Evolutionary conservation across 2,888 invertebrate species (phyloP), one percentile per base, ranked within the genome.

Genomic region (Eupithecia dodoneata): DNA sequence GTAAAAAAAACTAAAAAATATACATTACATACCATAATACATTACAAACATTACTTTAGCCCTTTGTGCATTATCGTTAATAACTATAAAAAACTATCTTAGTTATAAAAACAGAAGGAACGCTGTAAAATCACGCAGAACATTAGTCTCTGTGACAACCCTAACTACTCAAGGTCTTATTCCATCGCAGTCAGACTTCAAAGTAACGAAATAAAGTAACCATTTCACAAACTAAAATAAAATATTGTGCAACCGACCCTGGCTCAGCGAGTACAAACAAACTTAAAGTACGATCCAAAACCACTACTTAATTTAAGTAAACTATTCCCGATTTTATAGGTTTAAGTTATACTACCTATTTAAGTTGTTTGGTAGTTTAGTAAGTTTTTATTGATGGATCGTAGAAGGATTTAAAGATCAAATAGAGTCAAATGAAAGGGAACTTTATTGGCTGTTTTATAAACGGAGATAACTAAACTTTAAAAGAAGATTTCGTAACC

Each of bases 151-250:
- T 42, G 41, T 12, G 52, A 13, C 77, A 77, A 42, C 77, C 78
- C 78, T 78, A 63, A 7, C 18, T 7, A 4, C 12, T 41, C 6
- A 41, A 69, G 72, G 73, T 78, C 75, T 76, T 80, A 80, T 71
- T 76, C 79, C 71, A 70, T 52, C 74, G 63, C 70, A 76, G 55
- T 70, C 74, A 63, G 59, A 78, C 78, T 78, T 78, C 77, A 76
- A 79, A 74, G 76, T 74, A 79, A 67, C 73, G 70, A 76, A 75
- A 76, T 73, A 73, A 78, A 76, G 69, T 74, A 79, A 76, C 52
- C 76, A 55, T 75, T 76, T 59, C 66, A 67, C 59, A 72, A 74
- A 30, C 0, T 30, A 30, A 76, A 76, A 6, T 59, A n/a, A 67
- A 69, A 74, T 78, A 78, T 76, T 72, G 63, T n/a, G 73, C 13